Conservation (phyloP, 1,140 invertebrate genomes). For the Brachionus koreanus region DNA sequence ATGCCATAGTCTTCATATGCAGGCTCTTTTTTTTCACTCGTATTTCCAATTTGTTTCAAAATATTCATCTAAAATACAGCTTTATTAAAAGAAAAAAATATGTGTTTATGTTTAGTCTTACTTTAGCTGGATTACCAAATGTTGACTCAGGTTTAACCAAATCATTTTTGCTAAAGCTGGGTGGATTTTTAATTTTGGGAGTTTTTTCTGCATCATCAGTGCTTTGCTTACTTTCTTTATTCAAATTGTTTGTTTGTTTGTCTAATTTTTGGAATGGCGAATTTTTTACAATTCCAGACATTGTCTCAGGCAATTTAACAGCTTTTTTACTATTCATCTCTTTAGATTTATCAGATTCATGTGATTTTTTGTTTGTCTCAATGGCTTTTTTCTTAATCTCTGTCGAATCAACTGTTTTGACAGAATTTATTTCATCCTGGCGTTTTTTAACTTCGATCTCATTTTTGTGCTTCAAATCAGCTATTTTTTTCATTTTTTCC, state of each 20-base stretch:
- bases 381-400: neutral
- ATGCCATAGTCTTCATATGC: neutral
- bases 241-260: neutral
- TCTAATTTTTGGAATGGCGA: slow-evolving; percentile 15
- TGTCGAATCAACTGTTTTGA: neutral
- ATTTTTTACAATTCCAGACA: neutral
- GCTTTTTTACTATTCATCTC: neutral
- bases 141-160: neutral
- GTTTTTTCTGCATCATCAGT: neutral
- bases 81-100: no score
- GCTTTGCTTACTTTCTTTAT: neutral
- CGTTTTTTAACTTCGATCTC: neutral
- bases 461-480: neutral
- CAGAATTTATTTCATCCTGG: neutral
- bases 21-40: neutral
- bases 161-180: neutral
- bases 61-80: neutral
- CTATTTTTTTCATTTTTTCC: slow-evolving; percentile 43
- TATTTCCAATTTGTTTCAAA: neutral
- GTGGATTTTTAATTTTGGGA: neutral
- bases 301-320: neutral
- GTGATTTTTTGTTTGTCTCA: neutral
- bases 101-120: neutral
- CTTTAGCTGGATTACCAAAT: neutral
- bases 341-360: neutral